Evolutionary conservation across 2,113 vertebrate genomes (phyloP).

Genomic region (Trogon melanurus): DNA sequence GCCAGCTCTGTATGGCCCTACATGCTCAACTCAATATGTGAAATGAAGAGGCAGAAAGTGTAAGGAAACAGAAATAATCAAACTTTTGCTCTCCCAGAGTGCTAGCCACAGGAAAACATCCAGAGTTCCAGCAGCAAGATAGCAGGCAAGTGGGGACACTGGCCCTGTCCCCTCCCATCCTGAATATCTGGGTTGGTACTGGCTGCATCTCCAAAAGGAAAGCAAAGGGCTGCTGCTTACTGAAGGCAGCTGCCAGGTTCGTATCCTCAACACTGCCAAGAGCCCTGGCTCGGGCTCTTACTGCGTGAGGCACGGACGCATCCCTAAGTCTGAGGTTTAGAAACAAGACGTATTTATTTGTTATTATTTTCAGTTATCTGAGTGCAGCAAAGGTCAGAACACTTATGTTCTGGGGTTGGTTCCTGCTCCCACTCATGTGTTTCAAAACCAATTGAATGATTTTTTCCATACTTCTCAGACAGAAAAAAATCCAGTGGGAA

Average conservation of each 20-base stretch:
- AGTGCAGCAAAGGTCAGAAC: slow-evolving; percentile 43
- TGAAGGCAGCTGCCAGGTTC: background rate
- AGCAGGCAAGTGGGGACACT: background rate
- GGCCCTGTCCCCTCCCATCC: background rate
- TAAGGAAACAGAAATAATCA: background rate
- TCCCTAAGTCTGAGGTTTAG: slow-evolving; percentile 5
- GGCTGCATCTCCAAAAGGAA: background rate
- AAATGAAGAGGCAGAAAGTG: background rate
- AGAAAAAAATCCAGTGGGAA: slow-evolving; percentile 53
- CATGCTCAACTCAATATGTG: background rate
- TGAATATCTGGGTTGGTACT: background rate
- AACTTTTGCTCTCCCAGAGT: background rate
- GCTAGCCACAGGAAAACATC: background rate
- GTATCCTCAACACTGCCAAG: background rate
- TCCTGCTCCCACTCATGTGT: slow-evolving; percentile 53
- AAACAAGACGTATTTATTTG: slow-evolving; percentile 51
- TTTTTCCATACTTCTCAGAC: slow-evolving; percentile 46
- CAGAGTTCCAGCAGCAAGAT: background rate
- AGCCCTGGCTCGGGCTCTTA: background rate
- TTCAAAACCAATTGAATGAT: slow-evolving; percentile 52
- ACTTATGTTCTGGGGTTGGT: slow-evolving; percentile 51
- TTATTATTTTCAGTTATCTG: slow-evolving; percentile 58
- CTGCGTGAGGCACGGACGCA: background rate
- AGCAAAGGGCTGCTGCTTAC: background rate
- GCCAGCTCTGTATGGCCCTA: background rate